Base-by-base conservation (phyloP, 2,797 vertebrate genomes). In the Alosa sapidissima region DNA sequence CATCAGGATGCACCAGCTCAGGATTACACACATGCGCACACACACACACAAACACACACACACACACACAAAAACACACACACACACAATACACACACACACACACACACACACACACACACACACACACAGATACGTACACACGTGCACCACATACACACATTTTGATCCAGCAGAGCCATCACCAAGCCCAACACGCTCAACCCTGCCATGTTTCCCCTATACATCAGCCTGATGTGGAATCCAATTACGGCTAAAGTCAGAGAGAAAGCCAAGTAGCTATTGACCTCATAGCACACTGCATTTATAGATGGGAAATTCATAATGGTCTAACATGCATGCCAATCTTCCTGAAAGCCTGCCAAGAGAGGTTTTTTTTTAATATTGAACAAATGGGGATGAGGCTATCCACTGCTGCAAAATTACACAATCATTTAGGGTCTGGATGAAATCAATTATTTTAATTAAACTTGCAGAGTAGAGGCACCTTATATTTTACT, bases 271-370 rank as follows among this genome's bases (percentile, higher is more conserved):
- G 36, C 68, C 28, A 85, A 81, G 75, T 48, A 62, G 75, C 51
- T 81, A 62, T 82, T 85, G 84, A 85, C 81, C 45, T 48, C 47
- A n/a, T 49, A 85, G 84, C 55, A 78, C 72, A 78, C 81, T 19
- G 78, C 54, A 52, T 65, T 68, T 85, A 52, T 85, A 85, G 72
- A 78, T 82, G 84, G 54, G 84, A 68, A 65, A 85, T 84, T 84
- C 75, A 84, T 84, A 81, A 81, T 62, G 49, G 41, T 36, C 78
- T 16, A 62, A 49, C 72, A 78, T 41, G 72, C 72, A 78, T 78
- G 72, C 41, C 72, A 78, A 78, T 78, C 41, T 36, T 78, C 72
- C 72, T 78, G 72, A 78, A 78, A 78, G 72, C 72, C 28, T 78
- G 72, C 72, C 72, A 78, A 78, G 72, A 78, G 36, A 47, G 45